These are phyloP conservation scores for Chironomus riparius DNA, from an alignment of 2,888 invertebrate genomes.

Conservation along the genomic window DNA sequence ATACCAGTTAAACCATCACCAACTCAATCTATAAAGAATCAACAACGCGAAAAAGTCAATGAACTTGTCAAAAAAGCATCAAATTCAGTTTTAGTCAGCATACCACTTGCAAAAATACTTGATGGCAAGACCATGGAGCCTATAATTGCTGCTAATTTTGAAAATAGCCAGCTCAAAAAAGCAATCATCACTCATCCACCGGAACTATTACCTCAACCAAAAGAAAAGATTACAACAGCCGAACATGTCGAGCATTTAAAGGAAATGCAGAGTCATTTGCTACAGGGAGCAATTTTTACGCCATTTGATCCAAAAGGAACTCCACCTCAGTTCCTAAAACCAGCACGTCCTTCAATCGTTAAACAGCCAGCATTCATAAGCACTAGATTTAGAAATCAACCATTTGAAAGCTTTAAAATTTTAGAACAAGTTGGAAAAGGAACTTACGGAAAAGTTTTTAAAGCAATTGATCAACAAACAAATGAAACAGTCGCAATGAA, in stretches of 20 bases:
- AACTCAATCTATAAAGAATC: constrained; percentile 31
- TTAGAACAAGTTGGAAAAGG: constrained; percentile 97
- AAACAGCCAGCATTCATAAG: constrained; percentile 63
- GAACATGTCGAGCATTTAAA: too few species aligned
- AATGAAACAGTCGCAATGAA: constrained; percentile 76
- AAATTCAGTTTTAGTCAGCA: too few species aligned
- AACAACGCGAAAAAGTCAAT: constrained; percentile 30
- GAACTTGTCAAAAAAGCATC: constrained; percentile 33
- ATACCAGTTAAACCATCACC: constrained; percentile 47
- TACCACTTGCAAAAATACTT: too few species aligned
- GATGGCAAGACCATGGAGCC: too few species aligned
- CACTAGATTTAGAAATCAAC: constrained; percentile 71
- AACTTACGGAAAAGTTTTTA: constrained; percentile 47
- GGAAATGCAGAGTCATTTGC: too few species aligned
- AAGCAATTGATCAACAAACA: constrained; percentile 60
- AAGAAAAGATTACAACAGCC: too few species aligned
- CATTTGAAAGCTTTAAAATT: constrained; percentile 92
- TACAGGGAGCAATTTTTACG: too few species aligned
- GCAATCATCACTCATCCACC: too few species aligned
- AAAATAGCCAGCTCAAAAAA: too few species aligned
- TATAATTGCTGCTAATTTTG: too few species aligned
- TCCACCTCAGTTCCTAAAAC: constrained; percentile 56
- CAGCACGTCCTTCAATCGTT: constrained; percentile 62
- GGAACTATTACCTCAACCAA: too few species aligned
- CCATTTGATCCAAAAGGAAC: constrained; percentile 37